These are phyloP conservation scores for Steromphala cineraria DNA, from an alignment of 2,888 invertebrate genomes.

Conservation along the genomic window DNA sequence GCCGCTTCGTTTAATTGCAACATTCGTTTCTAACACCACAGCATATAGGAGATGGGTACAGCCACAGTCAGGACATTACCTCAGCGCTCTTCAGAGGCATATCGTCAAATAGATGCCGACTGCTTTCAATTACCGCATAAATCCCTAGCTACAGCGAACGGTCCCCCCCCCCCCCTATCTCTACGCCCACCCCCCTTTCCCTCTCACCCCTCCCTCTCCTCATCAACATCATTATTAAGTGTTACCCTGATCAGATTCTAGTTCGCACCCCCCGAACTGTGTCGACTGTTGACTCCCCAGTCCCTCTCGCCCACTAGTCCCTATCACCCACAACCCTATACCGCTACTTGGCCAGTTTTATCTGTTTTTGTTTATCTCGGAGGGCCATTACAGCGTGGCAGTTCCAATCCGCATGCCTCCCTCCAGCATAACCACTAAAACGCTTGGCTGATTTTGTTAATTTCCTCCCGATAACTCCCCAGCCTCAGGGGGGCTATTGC, in stretches of 20 bases:
- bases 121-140: not conserved
- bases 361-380: not conserved
- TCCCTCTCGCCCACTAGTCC: not conserved
- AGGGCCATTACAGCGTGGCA: not conserved
- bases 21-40: too few species aligned
- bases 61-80: too few species aligned
- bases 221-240: too few species aligned
- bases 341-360: not conserved
- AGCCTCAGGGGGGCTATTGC: not conserved
- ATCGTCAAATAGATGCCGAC: not conserved
- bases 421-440: constrained; percentile 9
- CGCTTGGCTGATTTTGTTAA: constrained; percentile 11
- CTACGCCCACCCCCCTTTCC: not conserved
- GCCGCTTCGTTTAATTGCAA: not conserved
- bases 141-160: not conserved
- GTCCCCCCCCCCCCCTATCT: not conserved
- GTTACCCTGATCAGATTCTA: not conserved
- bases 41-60: too few species aligned
- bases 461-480: not conserved
- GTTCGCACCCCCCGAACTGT: not conserved
- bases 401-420: not conserved
- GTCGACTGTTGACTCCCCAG: not conserved
- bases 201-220: not conserved
- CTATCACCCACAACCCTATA: not conserved
- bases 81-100: too few species aligned